phyloP scores from a whole-genome alignment of 1,140 invertebrate genomes.

The Dermatophagoides farinae region DNA sequence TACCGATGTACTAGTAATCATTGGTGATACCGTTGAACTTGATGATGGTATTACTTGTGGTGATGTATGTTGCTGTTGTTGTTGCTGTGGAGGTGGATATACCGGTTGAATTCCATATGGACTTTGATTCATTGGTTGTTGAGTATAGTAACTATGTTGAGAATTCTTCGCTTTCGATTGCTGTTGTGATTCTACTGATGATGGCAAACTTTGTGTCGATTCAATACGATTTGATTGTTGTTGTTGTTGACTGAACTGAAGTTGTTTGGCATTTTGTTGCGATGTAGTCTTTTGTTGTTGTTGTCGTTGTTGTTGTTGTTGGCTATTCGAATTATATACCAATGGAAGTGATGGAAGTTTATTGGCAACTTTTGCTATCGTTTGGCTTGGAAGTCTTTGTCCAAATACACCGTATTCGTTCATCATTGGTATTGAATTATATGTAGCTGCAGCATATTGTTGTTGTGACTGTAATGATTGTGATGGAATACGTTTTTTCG shows the following conservation, averaged over 20 bases:
- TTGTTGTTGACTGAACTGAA: too few species aligned
- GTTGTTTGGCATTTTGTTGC: too few species aligned
- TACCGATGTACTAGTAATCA: too few species aligned
- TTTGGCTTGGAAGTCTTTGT: not conserved
- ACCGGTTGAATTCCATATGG: not conserved
- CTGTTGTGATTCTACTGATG: too few species aligned
- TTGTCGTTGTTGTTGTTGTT: conserved; percentile 4
- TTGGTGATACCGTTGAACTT: not conserved
- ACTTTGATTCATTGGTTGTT: not conserved
- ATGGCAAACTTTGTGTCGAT: too few species aligned
- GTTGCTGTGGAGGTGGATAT: not conserved
- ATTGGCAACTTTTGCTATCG: not conserved
- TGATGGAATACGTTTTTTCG: too few species aligned
- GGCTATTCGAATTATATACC: not conserved
- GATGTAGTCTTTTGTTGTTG: not conserved
- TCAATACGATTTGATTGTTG: too few species aligned
- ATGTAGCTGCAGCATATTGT: too few species aligned
- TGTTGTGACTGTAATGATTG: too few species aligned
- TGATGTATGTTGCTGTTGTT: not conserved
- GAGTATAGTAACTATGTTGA: not conserved
- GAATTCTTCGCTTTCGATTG: too few species aligned
- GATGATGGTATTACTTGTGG: not conserved
- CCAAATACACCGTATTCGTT: too few species aligned
- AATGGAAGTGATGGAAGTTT: not conserved
- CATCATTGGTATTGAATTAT: too few species aligned